These are phyloP conservation scores for Marisa cornuarietis DNA, from an alignment of 1,140 invertebrate genomes.

Conservation along the genomic window DNA sequence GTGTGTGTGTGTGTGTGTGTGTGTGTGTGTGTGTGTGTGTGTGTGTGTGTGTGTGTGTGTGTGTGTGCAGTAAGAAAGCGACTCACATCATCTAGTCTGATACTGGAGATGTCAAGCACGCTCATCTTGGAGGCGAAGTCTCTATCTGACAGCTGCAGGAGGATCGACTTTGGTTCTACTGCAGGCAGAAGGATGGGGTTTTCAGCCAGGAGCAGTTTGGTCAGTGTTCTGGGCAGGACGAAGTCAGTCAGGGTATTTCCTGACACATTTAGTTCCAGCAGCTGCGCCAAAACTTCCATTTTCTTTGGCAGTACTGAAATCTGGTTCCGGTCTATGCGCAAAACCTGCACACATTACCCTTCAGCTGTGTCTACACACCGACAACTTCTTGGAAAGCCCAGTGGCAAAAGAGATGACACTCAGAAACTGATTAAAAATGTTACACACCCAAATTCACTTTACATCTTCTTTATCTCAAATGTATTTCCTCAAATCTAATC, in stretches of 20 bases:
- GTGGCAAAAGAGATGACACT: background rate
- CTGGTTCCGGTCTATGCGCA: conserved; percentile 41
- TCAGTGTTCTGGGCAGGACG: conserved; percentile 51
- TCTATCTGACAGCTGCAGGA: conserved; percentile 42
- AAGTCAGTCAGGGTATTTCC: conserved; percentile 55
- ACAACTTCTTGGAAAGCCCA: background rate
- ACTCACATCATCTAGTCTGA: conserved; percentile 50
- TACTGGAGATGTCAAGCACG: conserved; percentile 46
- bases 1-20: too few relatives aligned
- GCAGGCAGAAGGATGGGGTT: conserved; percentile 52
- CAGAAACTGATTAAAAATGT: background rate
- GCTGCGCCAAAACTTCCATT: conserved; percentile 43
- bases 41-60: too few relatives aligned
- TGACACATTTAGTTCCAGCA: conserved; percentile 48
- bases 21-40: too few relatives aligned
- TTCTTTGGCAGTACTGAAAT: conserved; percentile 51
- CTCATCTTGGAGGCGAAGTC: conserved; percentile 45
- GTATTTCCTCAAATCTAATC: background rate
- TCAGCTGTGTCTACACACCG: background rate
- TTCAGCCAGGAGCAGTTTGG: conserved; percentile 48
- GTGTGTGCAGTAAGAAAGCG: too few relatives aligned
- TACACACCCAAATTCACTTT: background rate
- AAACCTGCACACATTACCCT: background rate
- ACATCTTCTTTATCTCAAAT: background rate
- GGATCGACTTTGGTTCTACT: conserved; percentile 43